Conservation (phyloP, 1,140 invertebrate genomes). For the Rhyzopertha dominica region DNA sequence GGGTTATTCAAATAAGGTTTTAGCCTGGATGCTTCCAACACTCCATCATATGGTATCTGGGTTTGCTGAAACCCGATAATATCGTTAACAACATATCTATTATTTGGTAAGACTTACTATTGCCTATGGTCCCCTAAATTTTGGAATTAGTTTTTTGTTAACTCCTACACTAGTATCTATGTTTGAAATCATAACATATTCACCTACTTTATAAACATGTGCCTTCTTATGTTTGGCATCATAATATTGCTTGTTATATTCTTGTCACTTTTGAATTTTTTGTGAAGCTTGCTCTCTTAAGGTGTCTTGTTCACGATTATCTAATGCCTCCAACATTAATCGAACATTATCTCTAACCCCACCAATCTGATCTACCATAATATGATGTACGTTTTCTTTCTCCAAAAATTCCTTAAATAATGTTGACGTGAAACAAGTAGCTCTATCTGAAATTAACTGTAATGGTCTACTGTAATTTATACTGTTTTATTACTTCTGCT, state of each 20-base stretch:
- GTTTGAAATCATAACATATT: too few species aligned
- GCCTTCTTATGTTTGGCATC: too few species aligned
- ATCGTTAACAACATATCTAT: too few species aligned
- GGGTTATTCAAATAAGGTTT: too few species aligned
- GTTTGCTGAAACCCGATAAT: too few species aligned
- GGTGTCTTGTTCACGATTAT: conserved; percentile 6
- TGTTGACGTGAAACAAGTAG: conserved; percentile 25
- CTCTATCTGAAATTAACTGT: conserved; percentile 30
- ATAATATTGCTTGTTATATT: conserved; percentile 11
- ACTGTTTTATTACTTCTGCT: conserved; percentile 13
- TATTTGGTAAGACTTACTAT: too few species aligned
- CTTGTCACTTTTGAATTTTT: conserved; percentile 8
- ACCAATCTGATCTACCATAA: conserved; percentile 8
- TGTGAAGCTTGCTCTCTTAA: conserved; percentile 6
- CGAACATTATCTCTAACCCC: neutral
- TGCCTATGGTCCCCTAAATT: too few species aligned
- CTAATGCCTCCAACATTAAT: neutral
- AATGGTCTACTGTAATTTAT: conserved; percentile 24
- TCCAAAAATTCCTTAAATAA: conserved; percentile 29
- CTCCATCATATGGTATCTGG: too few species aligned
- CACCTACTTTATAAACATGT: too few species aligned
- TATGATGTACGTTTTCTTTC: conserved; percentile 23
- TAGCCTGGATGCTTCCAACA: too few species aligned
- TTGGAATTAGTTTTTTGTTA: too few species aligned
- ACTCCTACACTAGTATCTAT: too few species aligned